Evolutionary conservation across 2,113 vertebrate species (phyloP), one percentile per base, ranked within the genome.

Genomic region (Desmodus rotundus): DNA sequence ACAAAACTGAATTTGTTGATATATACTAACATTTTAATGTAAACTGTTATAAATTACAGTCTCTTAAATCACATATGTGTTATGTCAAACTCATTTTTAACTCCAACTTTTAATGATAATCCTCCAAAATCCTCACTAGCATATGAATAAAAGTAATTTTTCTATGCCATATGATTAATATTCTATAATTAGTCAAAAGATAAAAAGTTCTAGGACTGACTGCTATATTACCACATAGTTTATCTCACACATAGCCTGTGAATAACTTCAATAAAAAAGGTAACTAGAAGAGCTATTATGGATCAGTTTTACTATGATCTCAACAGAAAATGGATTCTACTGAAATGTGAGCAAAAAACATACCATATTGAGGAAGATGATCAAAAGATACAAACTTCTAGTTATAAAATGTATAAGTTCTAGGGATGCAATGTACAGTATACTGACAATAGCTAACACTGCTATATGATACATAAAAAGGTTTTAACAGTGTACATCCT

Each of bases 1-100:
- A 98, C 96, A 98, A 97, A 97, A 96, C 43, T 45, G 45, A 80
- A 68, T 97, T 97, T 91, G 61, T 97, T 74, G 22, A 87, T 92
- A 74, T 2, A 65, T 31, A 28, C 26, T 58, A 36, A 8, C 36
- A 85, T 11, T 58, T 96, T 0, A 38, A 52, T 8, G 41, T 41
- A 87, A 90, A 54, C 33, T 22, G 1, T 67, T 22, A 26, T 4
- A 81, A 91, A 72, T 56, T 96, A 76, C 47, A 52, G 41, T 45
- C 41, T 91, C 65, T 31, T 58, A 31, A 87, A 43, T 54, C 19
- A 6, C 11, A 0, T 4, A 36, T 1, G 0, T 1, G 1, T 3
- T 61, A 24, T 52, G 7, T 87, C 65, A 63, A 77, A 77, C 45
- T 56, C 11, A 76, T 61, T 76, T 91, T 87, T 91, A 88, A 41